Percentiles rank a stretch among this genome's conserved stretches.
Evolutionary conservation across 2,888 invertebrate genomes (phyloP).

Genomic region (Ceraclea dissimilis): DNA sequence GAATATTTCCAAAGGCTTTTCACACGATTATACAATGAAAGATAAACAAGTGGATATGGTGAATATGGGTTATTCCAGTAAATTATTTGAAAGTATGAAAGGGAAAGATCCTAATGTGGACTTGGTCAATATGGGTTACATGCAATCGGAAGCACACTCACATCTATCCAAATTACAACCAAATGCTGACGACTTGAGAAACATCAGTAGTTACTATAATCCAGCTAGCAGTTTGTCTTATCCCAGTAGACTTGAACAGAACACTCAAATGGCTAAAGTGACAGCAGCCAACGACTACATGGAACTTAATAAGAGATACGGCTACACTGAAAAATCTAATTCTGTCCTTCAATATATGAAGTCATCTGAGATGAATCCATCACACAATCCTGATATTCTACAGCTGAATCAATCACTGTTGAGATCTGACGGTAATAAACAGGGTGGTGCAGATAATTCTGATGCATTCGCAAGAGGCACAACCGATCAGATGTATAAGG

Average conservation of each 20-base stretch:
- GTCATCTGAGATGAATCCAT: conserved; percentile 8
- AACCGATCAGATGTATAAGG: conserved; percentile 10
- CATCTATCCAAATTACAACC: conserved; percentile 19
- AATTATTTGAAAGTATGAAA: conserved; percentile 25
- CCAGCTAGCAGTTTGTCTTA: conserved; percentile 26
- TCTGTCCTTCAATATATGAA: conserved; percentile 14
- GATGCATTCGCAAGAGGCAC: background rate
- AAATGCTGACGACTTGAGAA: conserved; percentile 26
- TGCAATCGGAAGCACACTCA: conserved; percentile 34
- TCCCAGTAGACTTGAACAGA: conserved; percentile 22
- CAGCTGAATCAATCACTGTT: background rate
- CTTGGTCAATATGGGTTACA: conserved; percentile 47
- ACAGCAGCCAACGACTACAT: conserved; percentile 5
- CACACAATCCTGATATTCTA: background rate
- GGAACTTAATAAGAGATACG: conserved; percentile 15
- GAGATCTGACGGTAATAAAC: background rate
- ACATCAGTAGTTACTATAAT: conserved; percentile 26
- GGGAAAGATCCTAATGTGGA: conserved; percentile 32
- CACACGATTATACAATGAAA: conserved; percentile 9
- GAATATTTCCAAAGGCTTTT: conserved; percentile 7
- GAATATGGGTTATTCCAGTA: conserved; percentile 33
- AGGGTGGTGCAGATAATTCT: conserved; percentile 2
- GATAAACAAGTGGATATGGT: conserved; percentile 32
- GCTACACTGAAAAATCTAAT: conserved; percentile 9
- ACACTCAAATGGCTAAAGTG: conserved; percentile 9